Conservation (phyloP, 2,888 invertebrate genomes). For the Lepetodrilus schrolli region DNA sequence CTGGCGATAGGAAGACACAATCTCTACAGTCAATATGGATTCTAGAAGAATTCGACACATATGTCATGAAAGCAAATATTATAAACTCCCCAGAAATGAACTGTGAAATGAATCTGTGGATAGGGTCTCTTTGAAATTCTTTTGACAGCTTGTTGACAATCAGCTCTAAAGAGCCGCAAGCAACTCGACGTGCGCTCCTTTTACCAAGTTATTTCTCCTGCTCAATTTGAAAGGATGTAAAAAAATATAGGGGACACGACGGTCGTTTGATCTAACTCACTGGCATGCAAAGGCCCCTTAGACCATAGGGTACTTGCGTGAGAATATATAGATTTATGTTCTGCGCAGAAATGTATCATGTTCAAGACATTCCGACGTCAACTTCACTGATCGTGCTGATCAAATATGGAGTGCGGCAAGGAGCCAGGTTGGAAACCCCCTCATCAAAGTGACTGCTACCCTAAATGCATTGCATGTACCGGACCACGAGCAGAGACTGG, state of each 20-base stretch:
- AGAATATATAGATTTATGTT: constrained; percentile 29
- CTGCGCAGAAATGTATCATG: constrained; percentile 19
- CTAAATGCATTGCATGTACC: constrained; percentile 17
- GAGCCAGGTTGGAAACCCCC: background rate
- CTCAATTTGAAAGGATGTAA: background rate
- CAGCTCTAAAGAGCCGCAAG: constrained; percentile 9
- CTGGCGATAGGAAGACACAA: background rate
- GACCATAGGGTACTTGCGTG: constrained; percentile 20
- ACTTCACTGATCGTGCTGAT: constrained; percentile 15
- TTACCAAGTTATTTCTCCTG: background rate
- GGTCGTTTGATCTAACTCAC: constrained; percentile 5
- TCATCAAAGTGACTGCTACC: constrained; percentile 22
- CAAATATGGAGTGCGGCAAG: background rate
- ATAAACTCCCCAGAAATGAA: constrained; percentile 11
- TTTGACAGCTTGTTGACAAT: constrained; percentile 25
- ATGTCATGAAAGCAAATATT: constrained; percentile 12
- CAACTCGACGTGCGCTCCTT: background rate
- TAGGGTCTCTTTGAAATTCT: constrained; percentile 10
- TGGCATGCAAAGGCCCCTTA: constrained; percentile 6
- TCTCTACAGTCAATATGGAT: background rate
- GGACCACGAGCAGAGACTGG: background rate
- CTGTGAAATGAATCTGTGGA: background rate
- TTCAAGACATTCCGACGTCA: constrained; percentile 22
- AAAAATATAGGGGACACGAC: background rate
- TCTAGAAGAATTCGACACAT: background rate